Percentiles rank a stretch among this genome's conserved stretches.
Evolutionary conservation across 2,888 invertebrate genomes (phyloP).

Genomic region (Kryphioiulus occultus): DNA sequence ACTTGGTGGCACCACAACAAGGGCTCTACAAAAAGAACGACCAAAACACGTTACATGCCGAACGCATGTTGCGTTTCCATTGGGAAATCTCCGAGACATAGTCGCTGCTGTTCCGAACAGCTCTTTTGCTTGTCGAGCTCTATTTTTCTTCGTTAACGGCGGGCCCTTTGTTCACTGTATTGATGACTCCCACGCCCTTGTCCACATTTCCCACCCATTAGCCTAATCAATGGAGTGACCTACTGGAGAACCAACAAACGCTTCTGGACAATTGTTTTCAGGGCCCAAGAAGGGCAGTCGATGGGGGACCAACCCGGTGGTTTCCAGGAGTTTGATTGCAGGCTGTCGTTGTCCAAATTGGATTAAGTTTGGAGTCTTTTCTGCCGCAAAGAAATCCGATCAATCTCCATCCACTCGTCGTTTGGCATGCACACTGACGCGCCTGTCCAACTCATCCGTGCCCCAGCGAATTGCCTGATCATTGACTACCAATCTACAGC

Average conservation of each 20-base stretch:
- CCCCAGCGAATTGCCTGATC: slow-evolving; percentile 21
- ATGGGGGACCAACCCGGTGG: not conserved
- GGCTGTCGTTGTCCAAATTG: slow-evolving; percentile 20
- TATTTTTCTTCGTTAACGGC: too few relatives aligned
- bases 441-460: not conserved
- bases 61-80: too few relatives aligned
- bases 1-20: too few relatives aligned
- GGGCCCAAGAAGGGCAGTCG: not conserved
- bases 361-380: slow-evolving; percentile 29
- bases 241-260: not conserved
- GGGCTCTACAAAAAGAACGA: too few relatives aligned
- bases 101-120: too few relatives aligned
- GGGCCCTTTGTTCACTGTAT: not conserved
- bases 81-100: too few relatives aligned
- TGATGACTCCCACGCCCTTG: not conserved
- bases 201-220: not conserved
- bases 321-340: slow-evolving; percentile 33
- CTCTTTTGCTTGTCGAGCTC: too few relatives aligned
- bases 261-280: not conserved
- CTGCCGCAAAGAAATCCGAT: slow-evolving; percentile 29
- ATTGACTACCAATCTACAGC: slow-evolving; percentile 34
- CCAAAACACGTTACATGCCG: too few relatives aligned
- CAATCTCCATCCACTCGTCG: slow-evolving; percentile 29
- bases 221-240: not conserved
- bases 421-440: slow-evolving; percentile 36